Evolutionary conservation across 1,140 invertebrate genomes (phyloP).

Genomic region (Cylas formicarius): DNA sequence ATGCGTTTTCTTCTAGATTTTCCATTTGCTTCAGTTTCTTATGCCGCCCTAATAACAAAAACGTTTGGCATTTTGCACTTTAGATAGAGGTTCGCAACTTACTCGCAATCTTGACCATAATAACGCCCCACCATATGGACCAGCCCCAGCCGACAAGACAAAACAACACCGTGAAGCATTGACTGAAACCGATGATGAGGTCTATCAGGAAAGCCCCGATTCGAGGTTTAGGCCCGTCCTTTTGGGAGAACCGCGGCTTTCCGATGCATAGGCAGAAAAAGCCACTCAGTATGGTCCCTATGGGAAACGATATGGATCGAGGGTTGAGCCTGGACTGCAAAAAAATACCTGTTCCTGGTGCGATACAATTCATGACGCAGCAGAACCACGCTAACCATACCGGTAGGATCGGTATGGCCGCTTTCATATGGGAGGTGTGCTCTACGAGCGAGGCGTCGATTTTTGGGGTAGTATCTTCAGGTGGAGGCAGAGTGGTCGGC

Average conservation of each 20-base stretch:
- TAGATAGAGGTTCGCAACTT: slow-evolving; percentile 37
- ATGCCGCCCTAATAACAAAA: slow-evolving; percentile 32
- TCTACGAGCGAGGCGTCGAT: slow-evolving; percentile 69
- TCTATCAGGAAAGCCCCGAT: slow-evolving; percentile 76
- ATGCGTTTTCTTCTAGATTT: slow-evolving; percentile 19
- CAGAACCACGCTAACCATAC: slow-evolving; percentile 77
- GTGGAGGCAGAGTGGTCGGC: slow-evolving; percentile 47
- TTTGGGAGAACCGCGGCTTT: slow-evolving; percentile 73
- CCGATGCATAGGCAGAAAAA: slow-evolving; percentile 82
- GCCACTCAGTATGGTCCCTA: slow-evolving; percentile 83
- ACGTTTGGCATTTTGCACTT: background rate
- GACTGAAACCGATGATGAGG: slow-evolving; percentile 73
- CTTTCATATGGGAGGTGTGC: slow-evolving; percentile 75
- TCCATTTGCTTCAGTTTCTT: slow-evolving; percentile 33
- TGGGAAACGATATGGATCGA: slow-evolving; percentile 24
- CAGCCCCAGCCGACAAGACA: slow-evolving; percentile 95
- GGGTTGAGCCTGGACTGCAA: background rate
- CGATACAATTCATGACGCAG: slow-evolving; percentile 73
- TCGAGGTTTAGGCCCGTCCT: slow-evolving; percentile 60
- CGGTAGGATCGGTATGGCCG: slow-evolving; percentile 83
- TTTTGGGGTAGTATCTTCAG: slow-evolving; percentile 70
- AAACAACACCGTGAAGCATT: slow-evolving; percentile 89
- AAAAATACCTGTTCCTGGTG: slow-evolving; percentile 72
- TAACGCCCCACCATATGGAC: slow-evolving; percentile 94
- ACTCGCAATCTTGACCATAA: slow-evolving; percentile 74